Percentiles rank a stretch among this genome's conserved stretches.
phyloP scores from a whole-genome alignment of 2,888 invertebrate species.

The Antheraea yamamai region DNA sequence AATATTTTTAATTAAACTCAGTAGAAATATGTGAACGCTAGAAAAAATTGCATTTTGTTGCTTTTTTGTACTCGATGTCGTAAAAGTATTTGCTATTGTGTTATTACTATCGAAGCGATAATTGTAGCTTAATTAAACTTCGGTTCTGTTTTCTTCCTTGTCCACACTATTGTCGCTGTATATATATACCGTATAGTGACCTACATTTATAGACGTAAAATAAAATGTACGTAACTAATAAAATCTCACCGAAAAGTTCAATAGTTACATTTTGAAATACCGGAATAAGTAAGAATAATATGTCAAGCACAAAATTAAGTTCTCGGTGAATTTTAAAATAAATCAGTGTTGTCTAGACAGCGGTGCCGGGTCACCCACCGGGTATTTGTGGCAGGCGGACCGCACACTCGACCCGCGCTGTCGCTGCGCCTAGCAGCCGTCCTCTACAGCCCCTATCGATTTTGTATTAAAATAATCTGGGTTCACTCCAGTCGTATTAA shows the following conservation, averaged over 20 bases:
- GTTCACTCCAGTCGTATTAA: slow-evolving; percentile 7
- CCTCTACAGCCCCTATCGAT: slow-evolving; percentile 34
- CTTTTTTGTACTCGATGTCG: neutral
- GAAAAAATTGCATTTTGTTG: neutral
- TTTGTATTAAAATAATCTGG: slow-evolving; percentile 38
- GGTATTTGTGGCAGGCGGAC: slow-evolving; percentile 5
- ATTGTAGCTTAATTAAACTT: neutral
- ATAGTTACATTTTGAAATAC: no score
- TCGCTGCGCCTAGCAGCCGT: neutral
- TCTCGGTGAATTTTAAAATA: neutral
- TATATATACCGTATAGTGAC: neutral
- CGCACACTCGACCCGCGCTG: neutral
- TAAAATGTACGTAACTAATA: no score
- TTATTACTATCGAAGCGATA: neutral
- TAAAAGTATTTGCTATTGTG: neutral
- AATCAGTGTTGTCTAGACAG: slow-evolving; percentile 12
- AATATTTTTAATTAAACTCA: neutral
- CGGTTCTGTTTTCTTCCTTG: neutral
- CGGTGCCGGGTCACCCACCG: slow-evolving; percentile 4
- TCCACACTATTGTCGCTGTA: neutral
- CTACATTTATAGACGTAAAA: no score
- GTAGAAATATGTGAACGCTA: neutral
- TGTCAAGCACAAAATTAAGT: neutral
- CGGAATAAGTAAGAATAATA: neutral
- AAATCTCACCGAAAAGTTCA: no score